Percentiles rank a stretch among this genome's conserved stretches.
These are phyloP conservation scores for Heliconius melpomene DNA, from an alignment of 1,140 invertebrate species.

Conservation along the genomic window DNA sequence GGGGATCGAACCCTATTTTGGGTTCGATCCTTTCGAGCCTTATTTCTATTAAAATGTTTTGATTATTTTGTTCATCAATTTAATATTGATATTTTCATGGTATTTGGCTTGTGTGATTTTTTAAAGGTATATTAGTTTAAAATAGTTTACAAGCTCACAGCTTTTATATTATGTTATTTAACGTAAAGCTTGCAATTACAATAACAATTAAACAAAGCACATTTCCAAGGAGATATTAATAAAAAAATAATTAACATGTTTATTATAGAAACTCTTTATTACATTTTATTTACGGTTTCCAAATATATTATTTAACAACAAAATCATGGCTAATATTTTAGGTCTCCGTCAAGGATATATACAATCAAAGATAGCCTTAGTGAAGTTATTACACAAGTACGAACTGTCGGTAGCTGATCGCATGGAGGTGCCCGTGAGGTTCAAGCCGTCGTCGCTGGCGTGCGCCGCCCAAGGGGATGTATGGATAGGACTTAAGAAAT, in stretches of 20 bases:
- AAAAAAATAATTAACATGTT: too few relatives aligned
- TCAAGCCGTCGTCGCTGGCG: slow-evolving; percentile 56
- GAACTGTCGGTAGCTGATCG: slow-evolving; percentile 56
- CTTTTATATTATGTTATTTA: too few relatives aligned
- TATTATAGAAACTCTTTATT: neutral
- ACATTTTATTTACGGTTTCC: neutral
- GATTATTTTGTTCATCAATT: neutral
- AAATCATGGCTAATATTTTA: slow-evolving; percentile 43
- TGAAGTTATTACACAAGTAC: slow-evolving; percentile 75
- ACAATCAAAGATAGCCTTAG: slow-evolving; percentile 79
- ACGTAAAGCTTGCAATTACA: neutral
- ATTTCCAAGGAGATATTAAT: too few relatives aligned
- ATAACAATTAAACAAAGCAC: neutral
- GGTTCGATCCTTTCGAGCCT: too few relatives aligned
- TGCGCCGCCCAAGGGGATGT: slow-evolving; percentile 57
- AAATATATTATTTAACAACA: neutral
- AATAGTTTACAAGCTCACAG: too few relatives aligned
- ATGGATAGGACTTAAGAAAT: slow-evolving; percentile 59
- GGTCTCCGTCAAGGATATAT: slow-evolving; percentile 75
- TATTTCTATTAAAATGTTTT: too few relatives aligned
- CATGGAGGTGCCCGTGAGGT: slow-evolving; percentile 64
- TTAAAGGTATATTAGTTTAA: too few relatives aligned
- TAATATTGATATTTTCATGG: neutral
- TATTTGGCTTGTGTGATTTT: neutral
- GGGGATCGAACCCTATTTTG: too few relatives aligned